phyloP scores from a whole-genome alignment of 2,113 vertebrate genomes.

The Actenoides hombroni region DNA sequence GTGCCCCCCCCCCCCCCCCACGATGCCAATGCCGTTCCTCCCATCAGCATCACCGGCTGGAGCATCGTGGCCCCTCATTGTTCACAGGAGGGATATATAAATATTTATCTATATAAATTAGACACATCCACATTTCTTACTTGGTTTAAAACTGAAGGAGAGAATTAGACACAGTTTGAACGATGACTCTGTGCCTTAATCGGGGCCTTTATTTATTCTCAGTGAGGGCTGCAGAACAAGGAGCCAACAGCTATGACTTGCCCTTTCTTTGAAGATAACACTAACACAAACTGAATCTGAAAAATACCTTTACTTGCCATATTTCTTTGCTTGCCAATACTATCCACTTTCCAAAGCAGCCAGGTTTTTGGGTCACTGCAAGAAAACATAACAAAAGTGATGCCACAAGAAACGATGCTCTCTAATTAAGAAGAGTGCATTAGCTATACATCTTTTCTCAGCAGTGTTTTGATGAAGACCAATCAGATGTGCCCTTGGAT shows the following conservation, averaged over 20 bases:
- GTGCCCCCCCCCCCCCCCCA: background rate
- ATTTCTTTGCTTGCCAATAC: constrained; percentile 52
- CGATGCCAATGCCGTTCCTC: background rate
- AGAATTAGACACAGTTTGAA: background rate
- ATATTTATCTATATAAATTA: background rate
- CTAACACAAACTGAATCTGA: constrained; percentile 19
- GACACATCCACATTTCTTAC: background rate
- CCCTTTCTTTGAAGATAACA: background rate
- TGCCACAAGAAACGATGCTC: background rate
- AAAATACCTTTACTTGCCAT: constrained; percentile 46
- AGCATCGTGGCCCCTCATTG: background rate
- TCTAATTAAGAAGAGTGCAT: background rate
- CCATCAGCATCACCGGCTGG: background rate
- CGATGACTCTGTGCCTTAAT: background rate
- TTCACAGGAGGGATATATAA: background rate
- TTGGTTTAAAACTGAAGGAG: background rate
- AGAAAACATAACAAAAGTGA: constrained; percentile 55
- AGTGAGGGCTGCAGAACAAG: background rate
- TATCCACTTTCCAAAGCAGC: constrained; percentile 55
- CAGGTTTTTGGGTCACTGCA: constrained; percentile 38
- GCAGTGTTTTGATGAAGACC: background rate
- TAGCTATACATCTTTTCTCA: background rate
- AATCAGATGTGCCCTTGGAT: background rate
- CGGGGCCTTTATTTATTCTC: background rate
- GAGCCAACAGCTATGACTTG: background rate